Percentiles rank a stretch among this genome's conserved stretches.
These are phyloP conservation scores for Drosophila lacteicornis DNA, from an alignment of 1,140 invertebrate species.

Conservation along the genomic window DNA sequence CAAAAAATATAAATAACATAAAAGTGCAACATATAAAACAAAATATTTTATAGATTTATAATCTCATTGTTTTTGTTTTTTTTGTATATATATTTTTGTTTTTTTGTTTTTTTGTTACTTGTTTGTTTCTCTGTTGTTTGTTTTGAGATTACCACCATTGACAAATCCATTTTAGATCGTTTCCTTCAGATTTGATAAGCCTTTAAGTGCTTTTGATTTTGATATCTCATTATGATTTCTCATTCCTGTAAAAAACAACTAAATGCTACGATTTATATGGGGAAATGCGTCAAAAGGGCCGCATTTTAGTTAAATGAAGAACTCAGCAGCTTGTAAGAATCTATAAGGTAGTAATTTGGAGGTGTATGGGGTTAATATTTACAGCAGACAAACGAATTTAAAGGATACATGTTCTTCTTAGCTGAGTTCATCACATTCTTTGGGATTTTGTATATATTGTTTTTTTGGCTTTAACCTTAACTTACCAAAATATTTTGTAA, in stretches of 20 bases:
- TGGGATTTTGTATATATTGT: slow-evolving; percentile 1
- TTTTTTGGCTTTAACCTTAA: slow-evolving; percentile 58
- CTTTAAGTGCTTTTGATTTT: slow-evolving; percentile 58
- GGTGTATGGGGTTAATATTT: not conserved
- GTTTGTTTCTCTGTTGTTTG: slow-evolving; percentile 49
- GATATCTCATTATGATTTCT: slow-evolving; percentile 58
- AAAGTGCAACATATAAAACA: slow-evolving; percentile 74
- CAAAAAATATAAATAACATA: slow-evolving; percentile 78
- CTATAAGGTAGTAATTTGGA: not conserved
- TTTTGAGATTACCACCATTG: slow-evolving; percentile 68
- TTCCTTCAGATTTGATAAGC: slow-evolving; percentile 66
- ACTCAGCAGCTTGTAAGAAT: slow-evolving; percentile 39
- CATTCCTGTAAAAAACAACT: slow-evolving; percentile 77
- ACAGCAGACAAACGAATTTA: slow-evolving; percentile 12
- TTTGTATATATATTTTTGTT: slow-evolving; percentile 13
- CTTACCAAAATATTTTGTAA: slow-evolving; percentile 68
- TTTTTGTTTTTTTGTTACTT: slow-evolving; percentile 27
- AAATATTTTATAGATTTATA: slow-evolving; percentile 61
- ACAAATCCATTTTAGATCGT: slow-evolving; percentile 60
- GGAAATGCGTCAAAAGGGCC: slow-evolving; percentile 59
- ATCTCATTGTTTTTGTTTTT: slow-evolving; percentile 29
- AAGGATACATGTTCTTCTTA: not conserved
- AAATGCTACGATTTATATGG: slow-evolving; percentile 71
- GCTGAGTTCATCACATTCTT: slow-evolving; percentile 36
- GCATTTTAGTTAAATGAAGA: slow-evolving; percentile 40